A percentile compares a stretch with the other conserved stretches of the same genome.
These are phyloP conservation scores for Xestia xanthographa DNA, from an alignment of 2,888 invertebrate genomes.

Conservation along the genomic window DNA sequence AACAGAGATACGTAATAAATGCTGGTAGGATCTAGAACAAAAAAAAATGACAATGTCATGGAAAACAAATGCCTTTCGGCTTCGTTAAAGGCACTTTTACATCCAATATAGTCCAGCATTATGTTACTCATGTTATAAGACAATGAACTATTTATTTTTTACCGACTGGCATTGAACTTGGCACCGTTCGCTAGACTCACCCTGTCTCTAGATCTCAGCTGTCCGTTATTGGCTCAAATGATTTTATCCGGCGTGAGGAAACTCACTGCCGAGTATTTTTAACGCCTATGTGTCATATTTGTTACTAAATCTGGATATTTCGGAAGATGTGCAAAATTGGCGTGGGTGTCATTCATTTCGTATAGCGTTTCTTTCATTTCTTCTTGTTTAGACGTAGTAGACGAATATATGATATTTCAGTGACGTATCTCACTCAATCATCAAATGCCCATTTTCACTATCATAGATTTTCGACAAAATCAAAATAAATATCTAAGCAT, in stretches of 20 bases:
- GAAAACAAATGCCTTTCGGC: too few species aligned
- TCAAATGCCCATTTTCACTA: too few species aligned
- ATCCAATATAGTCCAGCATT: neutral
- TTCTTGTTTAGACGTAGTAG: neutral
- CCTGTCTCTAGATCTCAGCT: constrained; percentile 46
- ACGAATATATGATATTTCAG: neutral
- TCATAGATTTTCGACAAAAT: too few species aligned
- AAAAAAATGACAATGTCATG: too few species aligned
- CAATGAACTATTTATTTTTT: constrained; percentile 49
- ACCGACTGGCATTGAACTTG: constrained; percentile 63
- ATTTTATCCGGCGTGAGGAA: constrained; percentile 61
- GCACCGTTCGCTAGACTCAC: constrained; percentile 51
- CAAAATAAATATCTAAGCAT: too few species aligned
- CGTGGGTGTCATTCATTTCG: neutral
- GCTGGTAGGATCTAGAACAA: too few species aligned
- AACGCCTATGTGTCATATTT: constrained; percentile 23
- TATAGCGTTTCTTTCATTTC: neutral
- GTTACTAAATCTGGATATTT: constrained; percentile 7
- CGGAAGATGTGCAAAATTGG: neutral
- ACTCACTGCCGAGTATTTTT: constrained; percentile 45
- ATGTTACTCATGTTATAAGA: constrained; percentile 1
- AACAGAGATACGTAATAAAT: too few species aligned
- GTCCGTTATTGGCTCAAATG: constrained; percentile 60
- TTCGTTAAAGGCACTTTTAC: too few species aligned
- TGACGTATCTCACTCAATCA: too few species aligned